Percentiles rank a stretch among this genome's conserved stretches.
Conservation (phyloP, 2,888 invertebrate genomes). For the Andrena camellia region DNA sequence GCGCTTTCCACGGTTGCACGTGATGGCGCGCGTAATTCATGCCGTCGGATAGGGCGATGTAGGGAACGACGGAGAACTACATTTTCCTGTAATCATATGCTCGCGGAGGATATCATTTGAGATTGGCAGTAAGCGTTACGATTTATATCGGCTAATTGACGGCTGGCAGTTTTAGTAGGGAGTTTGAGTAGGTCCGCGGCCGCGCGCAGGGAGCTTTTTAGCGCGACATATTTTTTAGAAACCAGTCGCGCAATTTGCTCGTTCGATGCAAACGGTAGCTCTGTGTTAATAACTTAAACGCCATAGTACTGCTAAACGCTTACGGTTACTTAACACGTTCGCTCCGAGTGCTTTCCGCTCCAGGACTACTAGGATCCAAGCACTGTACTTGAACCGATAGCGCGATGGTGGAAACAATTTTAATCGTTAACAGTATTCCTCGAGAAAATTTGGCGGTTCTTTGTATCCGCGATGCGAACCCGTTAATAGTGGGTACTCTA, state of each 20-base stretch:
- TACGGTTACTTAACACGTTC: constrained; percentile 24
- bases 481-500: too few species aligned
- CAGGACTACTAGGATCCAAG: background rate
- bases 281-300: constrained; percentile 59
- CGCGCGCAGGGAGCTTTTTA: constrained; percentile 1
- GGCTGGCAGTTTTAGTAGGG: constrained; percentile 12
- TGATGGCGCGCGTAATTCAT: background rate
- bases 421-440: too few species aligned
- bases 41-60: background rate
- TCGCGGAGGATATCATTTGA: constrained; percentile 29
- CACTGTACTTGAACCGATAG: background rate
- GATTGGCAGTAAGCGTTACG: constrained; percentile 9
- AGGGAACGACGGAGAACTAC: constrained; percentile 1
- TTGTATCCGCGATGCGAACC: too few species aligned
- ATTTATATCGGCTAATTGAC: constrained; percentile 43
- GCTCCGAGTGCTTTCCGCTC: background rate
- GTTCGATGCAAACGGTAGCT: constrained; percentile 52
- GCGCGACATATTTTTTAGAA: constrained; percentile 13
- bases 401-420: too few species aligned
- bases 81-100: constrained; percentile 27
- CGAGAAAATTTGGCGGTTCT: too few species aligned
- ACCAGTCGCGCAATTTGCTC: constrained; percentile 53
- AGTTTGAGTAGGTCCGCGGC: background rate
- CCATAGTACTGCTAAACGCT: constrained; percentile 37
- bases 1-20: constrained; percentile 15